Base-by-base conservation (phyloP, 1,140 invertebrate genomes). In the Apis dorsata region DNA sequence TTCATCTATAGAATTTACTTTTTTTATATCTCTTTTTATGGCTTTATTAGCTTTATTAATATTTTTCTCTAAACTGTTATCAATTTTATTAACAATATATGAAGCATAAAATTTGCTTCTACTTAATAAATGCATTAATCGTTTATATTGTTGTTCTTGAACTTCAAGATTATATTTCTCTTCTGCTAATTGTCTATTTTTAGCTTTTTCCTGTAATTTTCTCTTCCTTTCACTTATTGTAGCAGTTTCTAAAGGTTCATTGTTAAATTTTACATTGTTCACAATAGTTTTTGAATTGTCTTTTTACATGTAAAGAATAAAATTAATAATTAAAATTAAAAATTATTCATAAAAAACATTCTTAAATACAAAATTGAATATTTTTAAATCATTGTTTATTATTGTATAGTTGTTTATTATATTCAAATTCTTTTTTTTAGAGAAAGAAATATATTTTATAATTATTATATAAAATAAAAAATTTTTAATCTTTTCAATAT, bases 91-190 rank as follows among this genome's bases (percentile, higher is more conserved):
- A 19, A 90, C 51, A 17, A 95, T 87, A 84, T 92, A 93, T 11
- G 90, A 80, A 2, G 93, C 85, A 85, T 93, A 94, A 85, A 95
- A 94, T 86, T 94, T 88, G 70, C 94, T 94, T 66, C 91, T 86
- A 10, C 86, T 91, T 49, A 95, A 81, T 12, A 95, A 90, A 88
- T 93, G 92, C 90, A 92, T 92, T 13, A 93, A 87, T 24, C 86
- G 81, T 79, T 92, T 93, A 63, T 93, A 93, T 55, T 89, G 88
- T 60, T 91, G 82, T 66, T 93, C 90, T n/a, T 87, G 79, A 8
- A 90, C 44, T 79, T 89, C 78, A 3, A 62, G 24, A n/a, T 91
- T 72, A 78, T 90, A 90, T 13, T 89, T 63, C 57, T 91, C 86
- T 28, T 90, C 83, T 1, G 53, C 86, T 34, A 81, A 12, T 10